Evolutionary conservation across 2,888 invertebrate genomes (phyloP).

Genomic region (Meteorus colon): DNA sequence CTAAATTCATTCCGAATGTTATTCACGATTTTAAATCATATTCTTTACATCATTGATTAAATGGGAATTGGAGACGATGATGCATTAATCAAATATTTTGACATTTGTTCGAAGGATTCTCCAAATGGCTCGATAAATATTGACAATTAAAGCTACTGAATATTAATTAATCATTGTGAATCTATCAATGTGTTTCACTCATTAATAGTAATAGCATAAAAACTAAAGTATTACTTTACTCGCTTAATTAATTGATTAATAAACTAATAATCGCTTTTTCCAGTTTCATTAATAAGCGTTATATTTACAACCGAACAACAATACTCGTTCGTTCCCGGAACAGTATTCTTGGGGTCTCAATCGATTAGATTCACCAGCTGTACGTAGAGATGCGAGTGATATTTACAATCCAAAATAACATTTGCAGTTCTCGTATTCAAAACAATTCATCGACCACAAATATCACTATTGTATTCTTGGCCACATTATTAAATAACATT

Average conservation of each 20-base stretch:
- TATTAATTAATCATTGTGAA: conserved; percentile 63
- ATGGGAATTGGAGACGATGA: background rate
- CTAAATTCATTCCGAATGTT: background rate
- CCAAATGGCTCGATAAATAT: conserved; percentile 59
- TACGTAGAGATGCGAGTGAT: background rate
- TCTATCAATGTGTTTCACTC: conserved; percentile 59
- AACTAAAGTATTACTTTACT: conserved; percentile 44
- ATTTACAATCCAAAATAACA: conserved; percentile 21
- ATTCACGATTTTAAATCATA: background rate
- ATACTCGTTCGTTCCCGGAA: conserved; percentile 54
- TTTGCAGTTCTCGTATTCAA: background rate
- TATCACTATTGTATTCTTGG: conserved; percentile 6
- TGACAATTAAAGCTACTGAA: conserved; percentile 59
- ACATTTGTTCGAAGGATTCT: conserved; percentile 23
- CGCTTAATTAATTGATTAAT: conserved; percentile 29
- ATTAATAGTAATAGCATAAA: conserved; percentile 55
- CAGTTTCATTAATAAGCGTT: conserved; percentile 56
- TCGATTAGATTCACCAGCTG: conserved; percentile 25
- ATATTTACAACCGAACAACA: conserved; percentile 72
- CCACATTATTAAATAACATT: background rate
- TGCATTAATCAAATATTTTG: background rate
- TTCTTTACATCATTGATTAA: background rate
- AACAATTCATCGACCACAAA: conserved; percentile 15
- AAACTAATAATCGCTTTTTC: conserved; percentile 29
- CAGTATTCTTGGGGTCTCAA: conserved; percentile 42